Conservation (phyloP, 37 sponge, comb jelly and placozoan genomes). For the Tethya wilhelma region DNA sequence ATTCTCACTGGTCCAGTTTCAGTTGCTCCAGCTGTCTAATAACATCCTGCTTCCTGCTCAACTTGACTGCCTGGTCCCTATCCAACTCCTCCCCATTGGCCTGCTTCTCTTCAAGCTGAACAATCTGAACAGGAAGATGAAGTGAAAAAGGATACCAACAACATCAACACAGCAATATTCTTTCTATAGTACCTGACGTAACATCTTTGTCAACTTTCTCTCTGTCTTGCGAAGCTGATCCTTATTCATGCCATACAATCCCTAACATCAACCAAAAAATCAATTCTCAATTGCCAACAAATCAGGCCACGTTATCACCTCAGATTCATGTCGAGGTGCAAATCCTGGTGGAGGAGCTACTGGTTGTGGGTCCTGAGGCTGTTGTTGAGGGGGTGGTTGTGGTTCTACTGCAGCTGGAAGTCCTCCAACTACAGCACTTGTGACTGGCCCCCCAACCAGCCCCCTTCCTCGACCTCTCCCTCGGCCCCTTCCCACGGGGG, state of each 20-base stretch:
- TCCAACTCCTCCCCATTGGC: constrained; percentile 9
- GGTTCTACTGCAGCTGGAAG: not conserved
- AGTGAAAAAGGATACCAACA: not conserved
- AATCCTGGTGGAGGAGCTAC: not conserved
- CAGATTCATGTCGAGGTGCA: not conserved
- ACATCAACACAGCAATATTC: not conserved
- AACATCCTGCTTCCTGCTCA: constrained; percentile 9
- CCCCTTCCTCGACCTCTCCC: not conserved
- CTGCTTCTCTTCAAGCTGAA: constrained; percentile 21
- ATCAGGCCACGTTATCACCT: not conserved
- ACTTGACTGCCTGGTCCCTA: constrained; percentile 13
- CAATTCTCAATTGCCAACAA: not conserved
- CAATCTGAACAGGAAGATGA: constrained; percentile 22
- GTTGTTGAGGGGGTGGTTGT: too few relatives aligned
- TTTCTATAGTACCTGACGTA: not conserved
- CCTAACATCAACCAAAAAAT: too few relatives aligned
- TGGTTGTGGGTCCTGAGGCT: not conserved
- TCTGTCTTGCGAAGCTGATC: too few relatives aligned
- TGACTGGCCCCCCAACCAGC: not conserved
- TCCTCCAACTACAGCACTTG: not conserved
- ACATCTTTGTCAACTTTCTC: too few relatives aligned
- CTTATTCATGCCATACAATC: too few relatives aligned
- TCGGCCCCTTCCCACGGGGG: not conserved
- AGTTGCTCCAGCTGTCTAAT: too few relatives aligned
- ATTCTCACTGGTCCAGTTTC: too few relatives aligned